Evolutionary conservation across 2,888 invertebrate species (phyloP).

Genomic region (Globia sparganii): DNA sequence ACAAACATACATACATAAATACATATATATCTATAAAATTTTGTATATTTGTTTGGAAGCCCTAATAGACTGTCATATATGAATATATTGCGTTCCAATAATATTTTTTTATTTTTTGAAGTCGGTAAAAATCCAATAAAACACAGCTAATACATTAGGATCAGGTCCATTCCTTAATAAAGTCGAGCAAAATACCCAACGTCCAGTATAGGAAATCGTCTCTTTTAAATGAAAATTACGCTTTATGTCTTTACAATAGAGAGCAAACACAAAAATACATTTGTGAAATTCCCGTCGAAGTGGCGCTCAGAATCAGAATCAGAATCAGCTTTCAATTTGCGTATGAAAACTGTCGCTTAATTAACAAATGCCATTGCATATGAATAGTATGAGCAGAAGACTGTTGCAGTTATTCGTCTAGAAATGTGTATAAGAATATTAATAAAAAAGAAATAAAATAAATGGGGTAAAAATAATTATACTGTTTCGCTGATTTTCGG

Average conservation of each 20-base stretch:
- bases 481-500: background rate
- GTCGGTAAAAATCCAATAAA: conserved; percentile 41
- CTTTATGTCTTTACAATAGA: conserved; percentile 3
- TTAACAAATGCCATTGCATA: conserved; percentile 36
- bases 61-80: too few species aligned
- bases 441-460: too few species aligned
- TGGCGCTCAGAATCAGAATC: too few species aligned
- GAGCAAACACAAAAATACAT: background rate
- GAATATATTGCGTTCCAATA: too few species aligned
- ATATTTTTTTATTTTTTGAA: too few species aligned
- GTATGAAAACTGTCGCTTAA: conserved; percentile 47
- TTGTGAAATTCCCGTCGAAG: conserved; percentile 15
- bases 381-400: conserved; percentile 20
- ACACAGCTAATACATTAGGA: conserved; percentile 21
- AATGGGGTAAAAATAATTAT: background rate
- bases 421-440: background rate
- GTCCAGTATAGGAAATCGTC: background rate
- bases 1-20: too few species aligned
- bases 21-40: too few species aligned
- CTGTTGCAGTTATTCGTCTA: conserved; percentile 21
- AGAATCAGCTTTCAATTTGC: too few species aligned
- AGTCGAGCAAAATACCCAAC: conserved; percentile 14
- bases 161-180: conserved; percentile 15
- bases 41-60: too few species aligned
- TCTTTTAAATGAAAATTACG: background rate